Conservation (phyloP, 2,797 vertebrate genomes). For the Rachycentron canadum region DNA sequence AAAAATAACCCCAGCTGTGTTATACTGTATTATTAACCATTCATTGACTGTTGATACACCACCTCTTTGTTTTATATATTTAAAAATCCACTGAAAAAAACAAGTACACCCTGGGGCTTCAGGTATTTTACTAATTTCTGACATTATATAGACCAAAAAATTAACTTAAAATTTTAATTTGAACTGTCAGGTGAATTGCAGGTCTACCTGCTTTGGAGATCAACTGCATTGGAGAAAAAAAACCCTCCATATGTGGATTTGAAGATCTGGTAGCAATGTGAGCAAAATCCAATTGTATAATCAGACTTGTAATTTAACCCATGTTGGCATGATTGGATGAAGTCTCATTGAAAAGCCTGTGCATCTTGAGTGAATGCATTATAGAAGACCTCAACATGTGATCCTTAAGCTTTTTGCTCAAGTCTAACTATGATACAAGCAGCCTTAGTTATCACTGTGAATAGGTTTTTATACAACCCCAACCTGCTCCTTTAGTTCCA, state of each 20-base stretch:
- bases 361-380: background rate
- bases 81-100: background rate
- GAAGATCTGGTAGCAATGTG: background rate
- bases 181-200: background rate
- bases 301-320: constrained; percentile 20
- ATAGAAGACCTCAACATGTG: constrained; percentile 20
- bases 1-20: background rate
- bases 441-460: constrained; percentile 50
- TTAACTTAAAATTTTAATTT: background rate
- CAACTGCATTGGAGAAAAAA: background rate
- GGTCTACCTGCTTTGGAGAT: background rate
- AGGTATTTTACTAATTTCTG: background rate
- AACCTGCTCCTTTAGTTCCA: constrained; percentile 21
- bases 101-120: too few species aligned
- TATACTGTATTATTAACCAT: background rate
- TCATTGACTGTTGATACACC: background rate
- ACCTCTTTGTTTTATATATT: background rate
- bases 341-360: constrained; percentile 17
- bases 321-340: constrained; percentile 14
- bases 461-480: constrained; percentile 15
- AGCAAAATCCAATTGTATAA: constrained; percentile 19
- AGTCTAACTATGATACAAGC: constrained; percentile 31
- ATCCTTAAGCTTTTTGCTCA: constrained; percentile 13
- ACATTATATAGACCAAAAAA: background rate
- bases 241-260: background rate